Evolutionary conservation across 2,113 vertebrate genomes (phyloP).

Genomic region (Atherinomorus stipes): DNA sequence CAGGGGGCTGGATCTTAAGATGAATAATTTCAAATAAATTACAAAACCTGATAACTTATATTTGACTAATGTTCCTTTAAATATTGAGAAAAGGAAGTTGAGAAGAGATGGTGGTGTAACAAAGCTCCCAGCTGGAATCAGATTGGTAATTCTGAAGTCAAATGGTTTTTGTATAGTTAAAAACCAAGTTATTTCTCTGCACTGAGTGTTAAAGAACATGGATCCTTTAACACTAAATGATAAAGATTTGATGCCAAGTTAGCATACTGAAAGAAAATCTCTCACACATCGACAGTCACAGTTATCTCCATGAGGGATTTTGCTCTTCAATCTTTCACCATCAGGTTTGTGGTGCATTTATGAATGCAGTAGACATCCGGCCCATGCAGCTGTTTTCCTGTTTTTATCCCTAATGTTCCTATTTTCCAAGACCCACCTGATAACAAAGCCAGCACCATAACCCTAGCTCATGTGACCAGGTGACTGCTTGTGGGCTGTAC

Average conservation of each 20-base stretch:
- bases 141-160: no score
- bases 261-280: conserved; percentile 29
- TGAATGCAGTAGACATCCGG: conserved; percentile 55
- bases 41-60: no score
- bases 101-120: no score
- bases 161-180: no score
- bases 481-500: conserved; percentile 46
- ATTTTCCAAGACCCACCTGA: conserved; percentile 35
- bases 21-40: no score
- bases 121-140: no score
- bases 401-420: conserved; percentile 54
- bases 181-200: no score
- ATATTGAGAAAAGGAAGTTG: no score
- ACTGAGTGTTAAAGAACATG: no score
- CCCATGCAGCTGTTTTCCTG: conserved; percentile 68
- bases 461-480: conserved; percentile 29
- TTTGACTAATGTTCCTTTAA: no score
- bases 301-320: conserved; percentile 58
- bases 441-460: conserved; percentile 24
- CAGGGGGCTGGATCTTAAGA: no score
- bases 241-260: conserved; percentile 23
- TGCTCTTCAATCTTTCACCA: conserved; percentile 34
- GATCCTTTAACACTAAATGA: neutral
- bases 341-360: conserved; percentile 62
- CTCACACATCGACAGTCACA: conserved; percentile 26